Evolutionary conservation across 1,140 invertebrate genomes (phyloP), one percentile per base, ranked within the genome.

Genomic region (Xylocopa sonorina): DNA sequence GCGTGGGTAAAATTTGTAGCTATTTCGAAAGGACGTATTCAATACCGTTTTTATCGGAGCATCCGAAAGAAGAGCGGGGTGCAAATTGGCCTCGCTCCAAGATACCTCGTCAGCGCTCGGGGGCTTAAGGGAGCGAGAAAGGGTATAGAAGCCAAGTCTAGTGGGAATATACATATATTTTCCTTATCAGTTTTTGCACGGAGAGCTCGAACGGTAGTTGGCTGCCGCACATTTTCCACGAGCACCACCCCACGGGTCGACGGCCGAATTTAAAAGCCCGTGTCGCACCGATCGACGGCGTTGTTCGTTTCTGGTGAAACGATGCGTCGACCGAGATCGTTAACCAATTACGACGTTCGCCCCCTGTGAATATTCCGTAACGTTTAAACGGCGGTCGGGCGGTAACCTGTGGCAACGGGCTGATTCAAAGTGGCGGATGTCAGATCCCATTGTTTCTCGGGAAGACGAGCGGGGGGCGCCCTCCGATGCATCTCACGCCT

Each of bases 11-110:
- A 21, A 29, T 32, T 2, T 18, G 14, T 6, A 4, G 9, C 0
- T 29, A 21, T 0, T n/a, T 53, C 16, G 62, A 24, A 38, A 32
- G 4, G 34, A 12, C 7, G 14, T 27, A 32, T 64, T 87, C 72
- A 62, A 50, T 83, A 76, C 55, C 63, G 51, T 24, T 43, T 57
- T 87, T 81, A 76, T 82, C 51, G 29, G 51, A 63, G 51, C 46
- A 67, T 78, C 62, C 46, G 43, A 67, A 63, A 62, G 57, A 69
- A 82, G 60, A 24, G 16, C 12, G 29, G 69, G 51, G 71, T 81
- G 78, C 78, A 87, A 87, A 87, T 86, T 87, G 84, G 84, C 78
- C 46, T 16, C 18, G 3, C 63, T 86, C 84, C 84, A 84, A 79
- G 75, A 68, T 60, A 76, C 60, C 81, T 87, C 84, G 85, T 86